Evolutionary conservation across 2,797 vertebrate species (phyloP).

Genomic region (Thamnophis elegans): DNA sequence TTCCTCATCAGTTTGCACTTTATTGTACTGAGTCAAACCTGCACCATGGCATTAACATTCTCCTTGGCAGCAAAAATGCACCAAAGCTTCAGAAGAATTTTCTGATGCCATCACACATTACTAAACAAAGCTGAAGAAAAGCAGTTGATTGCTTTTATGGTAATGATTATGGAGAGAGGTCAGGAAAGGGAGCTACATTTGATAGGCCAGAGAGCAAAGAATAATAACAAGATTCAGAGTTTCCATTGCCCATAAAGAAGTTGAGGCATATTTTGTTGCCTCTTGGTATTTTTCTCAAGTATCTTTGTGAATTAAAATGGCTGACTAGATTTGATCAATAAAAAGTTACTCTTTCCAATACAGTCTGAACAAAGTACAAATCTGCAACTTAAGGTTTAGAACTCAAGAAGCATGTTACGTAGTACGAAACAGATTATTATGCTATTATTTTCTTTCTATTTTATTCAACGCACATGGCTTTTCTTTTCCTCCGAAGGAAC

Average conservation of each 20-base stretch:
- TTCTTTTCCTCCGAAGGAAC: background rate
- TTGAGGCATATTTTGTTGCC: background rate
- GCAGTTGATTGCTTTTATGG: background rate
- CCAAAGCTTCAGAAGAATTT: conserved; percentile 24
- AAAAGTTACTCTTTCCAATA: background rate
- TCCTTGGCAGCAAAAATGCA: conserved; percentile 4
- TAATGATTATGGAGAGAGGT: too few relatives aligned
- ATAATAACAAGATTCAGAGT: background rate
- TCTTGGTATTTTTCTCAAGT: background rate
- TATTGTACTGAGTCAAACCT: background rate
- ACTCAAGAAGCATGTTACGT: background rate
- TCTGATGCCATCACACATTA: background rate
- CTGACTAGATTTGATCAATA: background rate
- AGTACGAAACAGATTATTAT: background rate
- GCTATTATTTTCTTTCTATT: background rate
- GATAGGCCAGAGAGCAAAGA: background rate
- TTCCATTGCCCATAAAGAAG: conserved; percentile 9
- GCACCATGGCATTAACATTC: conserved; percentile 34
- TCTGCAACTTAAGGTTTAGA: background rate
- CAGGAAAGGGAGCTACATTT: background rate
- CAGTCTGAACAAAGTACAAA: background rate
- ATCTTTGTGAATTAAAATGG: background rate
- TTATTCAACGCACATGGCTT: background rate
- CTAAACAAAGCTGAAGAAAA: background rate
- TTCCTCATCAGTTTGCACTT: background rate